phyloP scores from a whole-genome alignment of 2,888 invertebrate species.

The Kryphioiulus occultus region DNA sequence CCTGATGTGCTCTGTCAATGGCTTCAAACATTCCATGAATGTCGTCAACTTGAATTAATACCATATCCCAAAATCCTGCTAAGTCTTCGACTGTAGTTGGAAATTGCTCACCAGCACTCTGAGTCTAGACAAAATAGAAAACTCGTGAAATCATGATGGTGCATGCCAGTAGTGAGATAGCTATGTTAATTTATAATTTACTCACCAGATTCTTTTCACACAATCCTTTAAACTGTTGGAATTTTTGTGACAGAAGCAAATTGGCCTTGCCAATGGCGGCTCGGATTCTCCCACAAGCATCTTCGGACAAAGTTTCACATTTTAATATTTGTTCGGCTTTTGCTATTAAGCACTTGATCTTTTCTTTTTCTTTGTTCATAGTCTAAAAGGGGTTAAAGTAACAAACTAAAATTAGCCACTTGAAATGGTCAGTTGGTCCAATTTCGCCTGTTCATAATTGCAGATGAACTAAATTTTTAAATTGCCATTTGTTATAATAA shows the following conservation, averaged over 20 bases:
- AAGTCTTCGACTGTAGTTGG: conserved; percentile 89
- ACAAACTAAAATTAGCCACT: background rate
- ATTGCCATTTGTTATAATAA: too few relatives aligned
- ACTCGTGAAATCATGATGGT: background rate
- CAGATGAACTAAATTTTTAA: too few relatives aligned
- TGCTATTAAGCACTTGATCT: conserved; percentile 71
- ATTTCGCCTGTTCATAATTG: too few relatives aligned
- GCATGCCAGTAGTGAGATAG: background rate
- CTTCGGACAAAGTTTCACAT: conserved; percentile 72
- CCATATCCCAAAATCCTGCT: conserved; percentile 98
- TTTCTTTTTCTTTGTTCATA: conserved; percentile 76
- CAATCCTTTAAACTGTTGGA: conserved; percentile 91
- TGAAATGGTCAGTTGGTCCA: background rate
- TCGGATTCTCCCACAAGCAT: conserved; percentile 81
- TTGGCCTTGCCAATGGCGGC: conserved; percentile 92
- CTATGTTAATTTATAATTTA: conserved; percentile 53
- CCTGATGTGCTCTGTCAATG: conserved; percentile 60
- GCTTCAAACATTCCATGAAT: conserved; percentile 78
- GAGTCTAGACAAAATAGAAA: conserved; percentile 65
- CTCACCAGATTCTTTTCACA: conserved; percentile 72
- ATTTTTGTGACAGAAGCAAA: conserved; percentile 87
- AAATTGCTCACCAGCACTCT: conserved; percentile 78
- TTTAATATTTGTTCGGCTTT: conserved; percentile 74
- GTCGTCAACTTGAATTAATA: conserved; percentile 86
- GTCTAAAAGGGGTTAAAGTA: conserved; percentile 62